Evolutionary conservation across 1,140 invertebrate genomes (phyloP), one percentile per base, ranked within the genome.

Genomic region (Tetramorium simillimum): DNA sequence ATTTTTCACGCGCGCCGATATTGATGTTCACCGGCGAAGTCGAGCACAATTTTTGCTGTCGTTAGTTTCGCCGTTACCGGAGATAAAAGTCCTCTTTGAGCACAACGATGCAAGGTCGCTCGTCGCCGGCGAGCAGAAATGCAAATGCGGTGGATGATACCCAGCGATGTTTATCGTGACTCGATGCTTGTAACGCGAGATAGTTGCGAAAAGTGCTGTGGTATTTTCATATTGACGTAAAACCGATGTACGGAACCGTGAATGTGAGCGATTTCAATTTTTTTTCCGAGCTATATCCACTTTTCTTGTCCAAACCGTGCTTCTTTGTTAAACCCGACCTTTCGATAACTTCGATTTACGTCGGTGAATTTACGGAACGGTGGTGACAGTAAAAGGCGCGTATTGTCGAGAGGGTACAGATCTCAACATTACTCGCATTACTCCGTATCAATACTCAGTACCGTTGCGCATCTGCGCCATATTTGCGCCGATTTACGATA

Each of bases 71-170:
- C 3, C 12, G 24, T 43, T 16, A 82, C 9, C 69, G 69, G 14
- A 58, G 65, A 75, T 84, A 62, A 84, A 84, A 84, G 24, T 75
- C 3, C 43, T 82, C 21, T 43, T 73, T 33, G 53, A 84, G 14
- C 24, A 16, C 33, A 73, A 82, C 12, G 24, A 18, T 24, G 80
- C 53, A 60, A 82, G 53, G 80, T 73, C 80, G 51, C 24, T 60
- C 53, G 24, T 37, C 24, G 33, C 33, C 0, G 24, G 65, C n/a
- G 70, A 62, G 69, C 69, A 84, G n/a, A 81, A 84, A 84, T 84
- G 67, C 67, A 84, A 84, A 84, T 75, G 67, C 40, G 24, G 21
- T 5, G 62, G n/a, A 80, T 80, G 28, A 67, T 67, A 51, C 12
- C 14, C 9, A 4, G n/a, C 53, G 40, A 84, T 84, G 53, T 60